Base-by-base conservation (phyloP, 1,140 invertebrate species). In the Bombus balteatus region DNA sequence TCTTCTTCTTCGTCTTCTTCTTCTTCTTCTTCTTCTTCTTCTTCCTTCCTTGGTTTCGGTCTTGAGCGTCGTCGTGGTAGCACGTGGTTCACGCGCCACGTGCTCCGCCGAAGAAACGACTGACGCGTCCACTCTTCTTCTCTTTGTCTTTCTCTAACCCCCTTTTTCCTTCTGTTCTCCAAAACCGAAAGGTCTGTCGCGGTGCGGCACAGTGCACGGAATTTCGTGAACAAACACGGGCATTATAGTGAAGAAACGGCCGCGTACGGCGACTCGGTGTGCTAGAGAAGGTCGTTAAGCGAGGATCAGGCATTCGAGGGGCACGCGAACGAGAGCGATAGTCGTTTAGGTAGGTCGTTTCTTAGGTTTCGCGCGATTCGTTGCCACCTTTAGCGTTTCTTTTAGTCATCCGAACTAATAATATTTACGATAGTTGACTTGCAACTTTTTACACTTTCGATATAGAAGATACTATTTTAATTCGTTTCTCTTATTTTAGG, bases 171-270 rank as follows among this genome's bases (percentile, higher is more conserved):
- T 41, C 47, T 41, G 41, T 85, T 68, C 34, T 76, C 59, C 18
- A 25, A 25, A 25, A 66, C 53, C 32, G 77, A 39, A 85, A 85
- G 89, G 89, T 90, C 66, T 89, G 65, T 83, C 68, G 88, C 79
- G 88, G 86, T 72, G 75, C 86, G 86, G 75, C 70, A 85, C 80
- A 73, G 72, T 57, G 81, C 70, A 73, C 78, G 65, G 68, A 80
- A 65, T 18, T 76, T 77, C 87, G 68, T 59, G 41, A 34, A 65
- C 70, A 53, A 89, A 37, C 78, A 80, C 72, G 85, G 78, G 85
- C 81, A 87, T 90, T 89, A 88, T 73, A 13, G 47, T 10, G 79
- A 83, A 70, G 72, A 34, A 76, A 84, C 79, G 87, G 80, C 74
- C 68, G 70, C 75, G 71, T 47, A 34, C 70, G 77, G 83, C 83